phyloP scores from a whole-genome alignment of 2,797 vertebrate genomes.

The Chelonia mydas region DNA sequence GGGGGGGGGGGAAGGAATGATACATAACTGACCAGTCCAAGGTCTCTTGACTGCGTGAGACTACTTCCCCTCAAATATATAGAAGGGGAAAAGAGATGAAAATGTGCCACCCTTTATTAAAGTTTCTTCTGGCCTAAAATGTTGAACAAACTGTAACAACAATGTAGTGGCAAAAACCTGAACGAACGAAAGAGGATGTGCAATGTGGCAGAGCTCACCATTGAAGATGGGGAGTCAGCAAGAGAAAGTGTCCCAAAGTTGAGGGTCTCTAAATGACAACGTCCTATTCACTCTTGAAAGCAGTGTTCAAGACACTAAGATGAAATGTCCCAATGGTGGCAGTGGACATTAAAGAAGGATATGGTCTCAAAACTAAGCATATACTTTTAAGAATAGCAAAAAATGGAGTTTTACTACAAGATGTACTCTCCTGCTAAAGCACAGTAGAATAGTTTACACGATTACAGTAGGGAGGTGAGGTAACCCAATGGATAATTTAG shows the following conservation, averaged over 20 bases:
- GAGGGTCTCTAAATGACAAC: not conserved
- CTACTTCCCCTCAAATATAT: not conserved
- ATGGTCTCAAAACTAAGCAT: not conserved
- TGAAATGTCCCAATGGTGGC: not conserved
- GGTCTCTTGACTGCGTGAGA: not conserved
- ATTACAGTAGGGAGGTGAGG: not conserved
- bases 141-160: too few relatives aligned
- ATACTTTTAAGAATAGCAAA: not conserved
- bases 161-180: too few relatives aligned
- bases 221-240: not conserved
- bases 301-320: not conserved
- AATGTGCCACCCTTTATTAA: too few relatives aligned
- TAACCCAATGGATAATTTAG: not conserved
- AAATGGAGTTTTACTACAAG: not conserved
- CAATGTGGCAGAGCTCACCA: not conserved
- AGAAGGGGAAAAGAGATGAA: not conserved
- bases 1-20: not conserved
- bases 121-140: too few relatives aligned
- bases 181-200: not conserved
- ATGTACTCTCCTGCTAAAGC: not conserved
- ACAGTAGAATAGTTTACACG: not conserved
- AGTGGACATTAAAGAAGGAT: not conserved
- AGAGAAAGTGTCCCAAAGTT: not conserved
- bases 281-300: not conserved
- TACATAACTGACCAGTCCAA: conserved; percentile 12